Evolutionary conservation across 2,797 vertebrate species (phyloP).

Genomic region (Xiphorhynchus erythropygius): DNA sequence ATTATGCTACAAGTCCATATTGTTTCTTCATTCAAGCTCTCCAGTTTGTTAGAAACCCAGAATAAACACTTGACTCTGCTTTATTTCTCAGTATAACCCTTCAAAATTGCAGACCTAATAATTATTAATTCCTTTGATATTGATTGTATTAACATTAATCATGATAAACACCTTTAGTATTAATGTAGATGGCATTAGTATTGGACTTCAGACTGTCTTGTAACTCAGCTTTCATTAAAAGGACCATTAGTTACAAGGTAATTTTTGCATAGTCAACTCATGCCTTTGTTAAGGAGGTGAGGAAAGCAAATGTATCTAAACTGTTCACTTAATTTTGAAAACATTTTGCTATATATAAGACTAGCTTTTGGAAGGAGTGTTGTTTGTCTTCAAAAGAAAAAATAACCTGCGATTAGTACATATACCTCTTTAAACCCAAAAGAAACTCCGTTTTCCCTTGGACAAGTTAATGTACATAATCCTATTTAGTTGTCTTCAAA

Average conservation of each 20-base stretch:
- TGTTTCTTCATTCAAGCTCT: not conserved
- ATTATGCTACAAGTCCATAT: not conserved
- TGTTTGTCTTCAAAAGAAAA: not conserved
- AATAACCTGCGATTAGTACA: not conserved
- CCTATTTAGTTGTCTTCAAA: not conserved
- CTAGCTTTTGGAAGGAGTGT: fast-evolving
- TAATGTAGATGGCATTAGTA: not conserved
- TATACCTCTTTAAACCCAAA: not conserved
- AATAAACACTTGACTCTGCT: not conserved
- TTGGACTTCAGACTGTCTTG: not conserved
- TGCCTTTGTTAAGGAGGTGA: not conserved
- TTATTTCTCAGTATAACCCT: not conserved
- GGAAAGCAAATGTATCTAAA: not conserved
- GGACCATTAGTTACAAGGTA: not conserved
- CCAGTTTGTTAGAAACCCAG: conserved; percentile 1
- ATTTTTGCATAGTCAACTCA: not conserved
- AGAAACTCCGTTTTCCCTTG: not conserved
- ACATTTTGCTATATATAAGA: not conserved
- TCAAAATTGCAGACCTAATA: conserved; percentile 40
- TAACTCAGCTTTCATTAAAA: conserved; percentile 33
- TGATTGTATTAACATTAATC: conserved; percentile 49
- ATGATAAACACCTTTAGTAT: conserved; percentile 29
- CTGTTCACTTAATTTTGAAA: not conserved
- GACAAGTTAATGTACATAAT: not conserved
- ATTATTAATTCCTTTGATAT: conserved; percentile 46